Base-by-base conservation (phyloP, 1,140 invertebrate species). In the Aphelenchoides fujianensis region DNA sequence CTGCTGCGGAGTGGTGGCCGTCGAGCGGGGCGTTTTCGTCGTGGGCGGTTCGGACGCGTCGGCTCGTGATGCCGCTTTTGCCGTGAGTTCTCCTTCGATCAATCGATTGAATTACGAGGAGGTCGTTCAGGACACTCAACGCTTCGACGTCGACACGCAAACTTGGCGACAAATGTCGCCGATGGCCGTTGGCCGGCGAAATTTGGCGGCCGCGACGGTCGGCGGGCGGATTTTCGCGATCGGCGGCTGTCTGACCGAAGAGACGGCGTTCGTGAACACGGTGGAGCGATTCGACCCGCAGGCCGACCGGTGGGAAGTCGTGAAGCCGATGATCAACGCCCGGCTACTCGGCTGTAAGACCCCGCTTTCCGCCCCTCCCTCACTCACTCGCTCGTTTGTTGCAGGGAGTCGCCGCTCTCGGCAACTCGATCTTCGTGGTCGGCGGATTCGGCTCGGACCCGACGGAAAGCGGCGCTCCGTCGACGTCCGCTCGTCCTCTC, bases 71-170 rank as follows among this genome's bases (percentile, higher is more conserved):
- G 34, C 31, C 5, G 55, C 55, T 16, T 59, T 59, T 23, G 23
- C 55, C 27, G 55, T 59, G 34, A 12, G 41, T 48, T 48, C 12
- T 48, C 23, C n/a, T 59, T 5, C 19, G 19, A 59, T 16, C 55
- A 59, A 48, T 32, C 7, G 34, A 59, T 59, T 48, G 41, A 19
- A 30, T 59, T 23, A 30, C 34, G 19, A 59, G 34, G 5, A 7
- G 55, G 7, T 59, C 34, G 7, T 66, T 66, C 12, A 34, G 63
- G 16, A 66, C 63, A 30, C 31, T 30, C 63, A 66, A 66, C 0
- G 16, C 1, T 66, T 34, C 32, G 63, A 66, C 32, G 31, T 37
- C 32, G 36, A 35, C 12, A 36, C 12, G 12, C 32, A 37, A 2
- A 30, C 16, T 2, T 66, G 63, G 63, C 28, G 31, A 32, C n/a